Conservation (phyloP, 2,888 invertebrate species). For the Drosophila bunnanda region DNA sequence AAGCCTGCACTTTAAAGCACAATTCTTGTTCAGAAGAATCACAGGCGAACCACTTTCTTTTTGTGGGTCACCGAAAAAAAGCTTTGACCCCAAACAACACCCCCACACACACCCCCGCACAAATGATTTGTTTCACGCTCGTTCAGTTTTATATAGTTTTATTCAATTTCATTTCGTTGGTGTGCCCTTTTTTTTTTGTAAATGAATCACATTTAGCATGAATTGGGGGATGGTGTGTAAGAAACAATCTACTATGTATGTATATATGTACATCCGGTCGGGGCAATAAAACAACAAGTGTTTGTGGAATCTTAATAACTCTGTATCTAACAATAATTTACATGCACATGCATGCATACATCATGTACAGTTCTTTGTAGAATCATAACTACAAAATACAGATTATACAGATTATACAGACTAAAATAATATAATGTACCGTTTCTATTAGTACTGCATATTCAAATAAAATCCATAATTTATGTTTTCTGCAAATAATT, state of each 20-base stretch:
- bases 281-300: conserved; percentile 21
- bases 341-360: not conserved
- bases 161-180: conserved; percentile 8
- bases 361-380: not conserved
- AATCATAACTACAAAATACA: not conserved
- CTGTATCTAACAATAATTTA: conserved; percentile 2
- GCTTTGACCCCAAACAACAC: not conserved
- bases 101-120: not conserved
- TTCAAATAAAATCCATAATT: too few species aligned
- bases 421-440: too few species aligned
- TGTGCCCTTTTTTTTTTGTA: conserved; percentile 3
- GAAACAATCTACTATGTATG: conserved; percentile 1
- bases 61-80: conserved; percentile 9
- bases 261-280: conserved; percentile 11
- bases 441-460: too few species aligned
- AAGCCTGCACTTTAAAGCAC: not conserved
- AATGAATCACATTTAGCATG: conserved; percentile 14
- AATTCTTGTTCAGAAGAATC: not conserved
- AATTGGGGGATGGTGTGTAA: not conserved
- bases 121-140: not conserved
- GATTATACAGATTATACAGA: not conserved
- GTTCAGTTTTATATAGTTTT: conserved; percentile 4
- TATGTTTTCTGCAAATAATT: not conserved
- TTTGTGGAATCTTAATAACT: not conserved
- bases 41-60: not conserved